Base-by-base conservation (phyloP, 2,888 invertebrate genomes). In the Microplitis deprimator region DNA sequence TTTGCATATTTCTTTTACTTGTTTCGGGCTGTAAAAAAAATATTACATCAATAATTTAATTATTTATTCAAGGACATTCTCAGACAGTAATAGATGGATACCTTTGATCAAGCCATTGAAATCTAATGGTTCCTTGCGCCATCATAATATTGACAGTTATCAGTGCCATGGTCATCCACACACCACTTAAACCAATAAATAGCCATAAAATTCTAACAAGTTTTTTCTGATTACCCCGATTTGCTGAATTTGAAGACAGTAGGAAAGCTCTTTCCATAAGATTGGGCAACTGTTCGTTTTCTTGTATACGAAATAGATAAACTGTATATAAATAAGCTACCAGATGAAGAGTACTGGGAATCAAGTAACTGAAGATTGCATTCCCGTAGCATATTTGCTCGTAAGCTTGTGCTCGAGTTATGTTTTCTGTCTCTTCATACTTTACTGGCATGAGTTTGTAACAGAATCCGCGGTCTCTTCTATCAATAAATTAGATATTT, bases 181-280 rank as follows among this genome's bases (percentile, higher is more conserved):
- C 84, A 6, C 94, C 88, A 81, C 95, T 94, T 68, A 94, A 89
- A 8, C 92, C 91, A 77, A 96, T 93, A 83, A 95, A 94, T 65
- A 94, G 89, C 95, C 96, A 96, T 5, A 96, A 88, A 85, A 93
- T 93, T 79, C 92, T 92, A 50, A 96, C 92, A 38, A 96, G 90
- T 61, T 92, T 93, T 82, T 92, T 94, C 68, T 96, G 95, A 82
- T 93, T 93, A 68, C 94, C 93, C 6, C 85, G 83, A 88, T 94
- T 93, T 0, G 93, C 92, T 8, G 94, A 92, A 87, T 93, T 93
- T 0, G 94, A 93, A 0, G 95, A 94, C 78, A 95, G 90, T 59
- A 96, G 90, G 86, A 96, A 96, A 0, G 94, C 96, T 84, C 95
- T 92, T 89, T 96, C 96, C 93, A 96, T 95, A 71, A 96, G 91